Conservation (phyloP, 2,888 invertebrate genomes). For the Zonitis immaculata region DNA sequence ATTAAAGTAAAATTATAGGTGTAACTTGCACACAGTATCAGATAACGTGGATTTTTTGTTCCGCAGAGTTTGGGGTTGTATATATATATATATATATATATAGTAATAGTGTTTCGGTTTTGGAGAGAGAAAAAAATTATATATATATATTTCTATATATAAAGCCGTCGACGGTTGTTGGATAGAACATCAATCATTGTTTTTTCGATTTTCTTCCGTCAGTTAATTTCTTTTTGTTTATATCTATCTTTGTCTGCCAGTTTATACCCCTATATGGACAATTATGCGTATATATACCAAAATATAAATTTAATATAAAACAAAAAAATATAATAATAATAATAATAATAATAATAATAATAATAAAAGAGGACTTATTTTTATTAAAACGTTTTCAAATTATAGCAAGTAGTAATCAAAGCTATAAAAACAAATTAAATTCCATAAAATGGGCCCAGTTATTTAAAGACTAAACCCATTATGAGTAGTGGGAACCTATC, state of each 20-base stretch:
- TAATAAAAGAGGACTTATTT: slow-evolving; percentile 31
- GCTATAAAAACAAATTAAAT: slow-evolving; percentile 53
- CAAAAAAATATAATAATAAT: too few relatives aligned
- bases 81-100: too few relatives aligned
- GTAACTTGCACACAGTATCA: slow-evolving; percentile 33
- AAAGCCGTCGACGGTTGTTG: slow-evolving; percentile 30
- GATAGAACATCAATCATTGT: slow-evolving; percentile 40
- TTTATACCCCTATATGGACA: not conserved
- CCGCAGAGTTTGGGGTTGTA: not conserved
- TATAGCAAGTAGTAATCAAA: slow-evolving; percentile 50
- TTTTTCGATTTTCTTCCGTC: slow-evolving; percentile 25
- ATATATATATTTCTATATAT: not conserved
- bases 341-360: too few relatives aligned
- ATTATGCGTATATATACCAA: slow-evolving; percentile 19
- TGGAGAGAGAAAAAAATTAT: slow-evolving; percentile 24
- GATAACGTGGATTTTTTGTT: slow-evolving; percentile 22
- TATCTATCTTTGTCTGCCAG: not conserved
- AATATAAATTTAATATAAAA: slow-evolving; percentile 21
- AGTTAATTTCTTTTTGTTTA: not conserved
- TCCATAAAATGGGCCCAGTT: slow-evolving; percentile 49
- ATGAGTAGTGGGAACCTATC: slow-evolving; percentile 48
- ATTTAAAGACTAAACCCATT: slow-evolving; percentile 48
- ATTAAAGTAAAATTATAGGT: slow-evolving; percentile 41
- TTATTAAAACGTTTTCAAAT: slow-evolving; percentile 50
- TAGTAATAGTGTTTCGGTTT: not conserved